Evolutionary conservation across 1,140 invertebrate genomes (phyloP), one percentile per base, ranked within the genome.

Genomic region (Drosophila murphyi): DNA sequence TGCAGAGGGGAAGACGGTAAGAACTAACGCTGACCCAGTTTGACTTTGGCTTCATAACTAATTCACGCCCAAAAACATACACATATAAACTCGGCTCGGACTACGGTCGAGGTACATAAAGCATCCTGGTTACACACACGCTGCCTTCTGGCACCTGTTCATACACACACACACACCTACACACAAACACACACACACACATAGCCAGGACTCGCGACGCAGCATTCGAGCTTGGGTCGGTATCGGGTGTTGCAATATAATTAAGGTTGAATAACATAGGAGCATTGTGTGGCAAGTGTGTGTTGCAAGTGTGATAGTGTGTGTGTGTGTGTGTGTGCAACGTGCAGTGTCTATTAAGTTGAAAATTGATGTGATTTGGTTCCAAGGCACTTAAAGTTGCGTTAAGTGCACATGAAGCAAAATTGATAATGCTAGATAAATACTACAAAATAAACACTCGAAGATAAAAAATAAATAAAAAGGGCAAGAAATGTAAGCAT

Each of bases 11-110:
- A 4, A 48, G 69, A 80, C 75, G 64, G 74, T 48, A 82, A 82
- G 76, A 88, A 80, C 59, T 20, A 20, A 20, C 52, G 59, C 68
- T 91, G 88, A 91, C 88, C 88, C 89, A 91, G 75, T 91, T 91
- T 91, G 78, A 81, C 83, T 91, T 83, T 85, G 80, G 71, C 78
- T 91, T 91, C 88, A 91, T 91, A 91, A 91, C 88, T 91, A 91
- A 91, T 91, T 91, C 88, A 91, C 75, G 57, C 69, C 74, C 73
- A 77, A 72, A 75, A 72, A 68, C 54, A 54, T 31, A 35, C 45
- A 8, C 60, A 61, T 8, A 37, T 47, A 39, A 54, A 32, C 55
- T 20, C 50, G 31, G 31, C 34, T 35, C 39, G 54, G 67, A 78
- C 72, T 55, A 59, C 43, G 83, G 70, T 41, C 76, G 88, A 20